These are phyloP conservation scores for Idaea straminata DNA, from an alignment of 2,888 invertebrate genomes.

Conservation along the genomic window DNA sequence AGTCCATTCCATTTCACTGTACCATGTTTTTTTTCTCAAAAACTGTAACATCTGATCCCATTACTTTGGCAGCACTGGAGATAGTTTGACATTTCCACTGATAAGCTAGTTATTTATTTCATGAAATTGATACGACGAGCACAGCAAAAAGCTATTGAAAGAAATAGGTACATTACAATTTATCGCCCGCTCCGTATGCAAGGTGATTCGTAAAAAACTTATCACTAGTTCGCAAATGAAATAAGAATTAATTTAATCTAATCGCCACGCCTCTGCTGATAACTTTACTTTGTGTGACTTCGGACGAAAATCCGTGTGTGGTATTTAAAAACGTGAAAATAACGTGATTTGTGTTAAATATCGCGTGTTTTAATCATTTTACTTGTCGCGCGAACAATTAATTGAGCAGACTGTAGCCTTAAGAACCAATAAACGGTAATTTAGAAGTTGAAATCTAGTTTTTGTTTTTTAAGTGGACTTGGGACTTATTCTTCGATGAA, in stretches of 20 bases:
- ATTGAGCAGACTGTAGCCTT: not conserved
- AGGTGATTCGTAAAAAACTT: constrained; percentile 30
- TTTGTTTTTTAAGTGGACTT: constrained; percentile 23
- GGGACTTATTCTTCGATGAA: constrained; percentile 18
- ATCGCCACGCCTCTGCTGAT: constrained; percentile 53
- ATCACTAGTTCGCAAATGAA: constrained; percentile 25
- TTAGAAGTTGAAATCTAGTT: constrained; percentile 30
- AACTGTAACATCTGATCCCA: not conserved
- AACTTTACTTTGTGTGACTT: constrained; percentile 26
- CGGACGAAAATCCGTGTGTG: constrained; percentile 22
- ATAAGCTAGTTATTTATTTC: not conserved
- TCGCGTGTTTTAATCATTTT: constrained; percentile 21
- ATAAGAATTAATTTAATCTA: constrained; percentile 35
- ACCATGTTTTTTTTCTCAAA: too few species aligned
- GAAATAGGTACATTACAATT: not conserved
- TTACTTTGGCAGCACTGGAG: not conserved
- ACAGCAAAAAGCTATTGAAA: not conserved
- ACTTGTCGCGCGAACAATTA: not conserved
- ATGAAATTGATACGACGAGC: not conserved
- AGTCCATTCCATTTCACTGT: too few species aligned
- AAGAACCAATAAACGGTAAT: not conserved
- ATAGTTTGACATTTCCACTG: not conserved
- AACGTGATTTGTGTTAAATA: constrained; percentile 18
- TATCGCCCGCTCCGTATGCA: constrained; percentile 2
- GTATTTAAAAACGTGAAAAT: constrained; percentile 12